Percentiles rank a stretch among this genome's conserved stretches.
These are phyloP conservation scores for Diplazon laetatorius DNA, from an alignment of 2,888 invertebrate species.

Conservation along the genomic window DNA sequence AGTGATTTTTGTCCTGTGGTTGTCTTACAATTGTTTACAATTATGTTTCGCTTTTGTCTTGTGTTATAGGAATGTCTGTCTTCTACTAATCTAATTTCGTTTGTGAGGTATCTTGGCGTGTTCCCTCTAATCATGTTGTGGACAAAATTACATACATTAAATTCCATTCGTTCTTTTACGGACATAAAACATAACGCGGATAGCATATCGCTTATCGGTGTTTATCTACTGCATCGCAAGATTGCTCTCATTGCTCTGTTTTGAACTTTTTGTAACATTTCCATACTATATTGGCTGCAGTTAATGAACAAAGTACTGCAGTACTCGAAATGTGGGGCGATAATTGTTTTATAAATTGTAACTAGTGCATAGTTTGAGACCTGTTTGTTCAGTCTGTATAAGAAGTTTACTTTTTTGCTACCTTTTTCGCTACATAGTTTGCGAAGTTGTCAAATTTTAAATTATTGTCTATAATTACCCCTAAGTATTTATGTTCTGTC, in stretches of 20 bases:
- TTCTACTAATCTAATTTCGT: slow-evolving; percentile 1
- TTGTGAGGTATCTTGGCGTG: neutral
- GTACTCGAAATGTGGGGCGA: neutral
- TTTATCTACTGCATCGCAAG: slow-evolving; percentile 8
- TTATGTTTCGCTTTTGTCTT: neutral
- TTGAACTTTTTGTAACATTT: too few species aligned
- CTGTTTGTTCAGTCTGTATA: neutral
- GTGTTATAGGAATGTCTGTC: neutral
- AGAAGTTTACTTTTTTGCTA: neutral
- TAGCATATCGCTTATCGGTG: slow-evolving; percentile 1
- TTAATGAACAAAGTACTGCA: neutral
- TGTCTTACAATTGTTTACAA: neutral
- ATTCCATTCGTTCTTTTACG: neutral
- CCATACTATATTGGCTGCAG: too few species aligned
- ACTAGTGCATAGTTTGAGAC: neutral
- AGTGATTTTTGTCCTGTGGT: neutral
- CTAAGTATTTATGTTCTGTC: neutral
- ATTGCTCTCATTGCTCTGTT: slow-evolving; percentile 19
- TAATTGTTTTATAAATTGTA: neutral
- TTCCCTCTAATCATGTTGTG: neutral
- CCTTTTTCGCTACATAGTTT: neutral
- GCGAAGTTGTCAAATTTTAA: neutral
- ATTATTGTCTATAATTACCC: neutral
- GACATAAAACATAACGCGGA: neutral
- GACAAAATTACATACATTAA: slow-evolving; percentile 7